Base-by-base conservation (phyloP, 1,140 invertebrate species). In the Cydia fagiglandana region DNA sequence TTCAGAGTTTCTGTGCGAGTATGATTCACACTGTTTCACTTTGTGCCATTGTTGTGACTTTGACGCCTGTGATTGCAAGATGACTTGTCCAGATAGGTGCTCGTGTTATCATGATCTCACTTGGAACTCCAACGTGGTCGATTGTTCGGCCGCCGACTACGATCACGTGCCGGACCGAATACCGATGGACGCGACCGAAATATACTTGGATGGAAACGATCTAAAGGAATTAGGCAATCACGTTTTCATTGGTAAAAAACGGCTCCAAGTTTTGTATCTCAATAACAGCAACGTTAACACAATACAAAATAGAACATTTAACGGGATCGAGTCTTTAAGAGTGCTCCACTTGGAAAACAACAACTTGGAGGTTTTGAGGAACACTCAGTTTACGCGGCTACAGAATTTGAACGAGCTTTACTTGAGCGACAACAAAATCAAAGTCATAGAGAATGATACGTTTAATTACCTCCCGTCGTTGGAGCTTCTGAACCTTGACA, bases 31-130 rank as follows among this genome's bases (percentile, higher is more conserved):
- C 87, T 98, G 97, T 92, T 98, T 97, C 89, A 95, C 97, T 20
- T 93, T 97, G 24, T 98, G 97, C 88, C 97, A 97, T 90, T 98
- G 97, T 91, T 98, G 97, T 91, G 97, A 98, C 81, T 98, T 97
- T 92, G 97, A 97, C 90, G 97, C 97, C 56, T 98, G 97, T 91
- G 97, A 98, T 88, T 98, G 97, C 87, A 96, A 97, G 93, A 98
- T 98, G 97, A 97, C 96, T 56, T 98, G 97, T 91, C 97, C 97
- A 74, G 94, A 94, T 77, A 96, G 96, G 84, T 98, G 97, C 91
- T 96, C 96, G 73, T 98, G 97, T 87, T 98, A 97, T 93, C 97
- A 98, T 94, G 97, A 98, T 93, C 96, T 97, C 84, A 96, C 97
- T 30, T 98, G 97, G 97, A 95, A 95, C 75, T 96, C 96, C n/a